Conservation (phyloP, 2,113 vertebrate species). For the Oreochromis niloticus region DNA sequence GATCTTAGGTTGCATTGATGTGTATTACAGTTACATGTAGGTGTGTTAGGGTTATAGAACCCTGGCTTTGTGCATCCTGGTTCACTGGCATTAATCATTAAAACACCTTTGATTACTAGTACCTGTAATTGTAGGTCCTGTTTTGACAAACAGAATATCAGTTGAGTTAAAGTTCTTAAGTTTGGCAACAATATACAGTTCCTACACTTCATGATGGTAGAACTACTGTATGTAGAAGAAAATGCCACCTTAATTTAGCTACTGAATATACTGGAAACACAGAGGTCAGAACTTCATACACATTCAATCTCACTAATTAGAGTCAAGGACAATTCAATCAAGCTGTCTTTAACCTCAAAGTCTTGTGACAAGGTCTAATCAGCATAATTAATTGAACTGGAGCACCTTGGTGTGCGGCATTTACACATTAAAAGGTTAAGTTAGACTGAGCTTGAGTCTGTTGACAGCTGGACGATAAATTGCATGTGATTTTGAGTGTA, state of each 20-base stretch:
- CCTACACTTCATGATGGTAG: not conserved
- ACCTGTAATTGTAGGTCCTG: not conserved
- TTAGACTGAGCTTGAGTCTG: not conserved
- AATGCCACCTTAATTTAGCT: not conserved
- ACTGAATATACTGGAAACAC: not conserved
- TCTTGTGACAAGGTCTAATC: not conserved
- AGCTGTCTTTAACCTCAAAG: not conserved
- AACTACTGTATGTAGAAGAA: not conserved
- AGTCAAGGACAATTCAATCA: constrained; percentile 4
- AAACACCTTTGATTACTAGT: not conserved
- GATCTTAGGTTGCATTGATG: not conserved
- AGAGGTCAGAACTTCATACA: not conserved
- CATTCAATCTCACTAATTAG: not conserved
- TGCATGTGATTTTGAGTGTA: not conserved
- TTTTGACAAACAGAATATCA: not conserved
- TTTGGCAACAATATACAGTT: not conserved
- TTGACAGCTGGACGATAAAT: not conserved
- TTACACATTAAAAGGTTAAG: not conserved
- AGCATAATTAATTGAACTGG: not conserved
- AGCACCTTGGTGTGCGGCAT: not conserved
- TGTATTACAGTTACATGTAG: not conserved
- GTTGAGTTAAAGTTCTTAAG: not conserved
- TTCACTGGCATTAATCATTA: not conserved
- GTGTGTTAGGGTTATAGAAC: not conserved
- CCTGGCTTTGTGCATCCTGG: not conserved